Evolutionary conservation across 2,888 invertebrate species (phyloP).

Genomic region (Orthonychiurus folsomi): DNA sequence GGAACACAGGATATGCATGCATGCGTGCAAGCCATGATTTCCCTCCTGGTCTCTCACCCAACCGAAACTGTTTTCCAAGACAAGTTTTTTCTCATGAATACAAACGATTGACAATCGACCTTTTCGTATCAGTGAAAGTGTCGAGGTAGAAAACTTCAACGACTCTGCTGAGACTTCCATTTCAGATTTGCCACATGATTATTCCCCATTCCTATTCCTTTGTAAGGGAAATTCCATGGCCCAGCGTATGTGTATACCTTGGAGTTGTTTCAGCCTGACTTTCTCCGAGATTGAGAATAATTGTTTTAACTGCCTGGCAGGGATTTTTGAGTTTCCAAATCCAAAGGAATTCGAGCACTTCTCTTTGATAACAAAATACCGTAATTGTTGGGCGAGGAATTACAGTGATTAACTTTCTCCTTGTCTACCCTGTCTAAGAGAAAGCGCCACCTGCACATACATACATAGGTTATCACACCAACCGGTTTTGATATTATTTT

Average conservation of each 20-base stretch:
- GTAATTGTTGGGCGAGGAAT: too few species aligned
- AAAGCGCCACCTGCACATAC: too few species aligned
- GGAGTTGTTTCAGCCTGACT: too few species aligned
- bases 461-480: not conserved
- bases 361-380: too few species aligned
- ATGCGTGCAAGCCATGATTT: not conserved
- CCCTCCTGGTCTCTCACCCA: conserved; percentile 5
- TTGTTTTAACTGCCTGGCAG: not conserved
- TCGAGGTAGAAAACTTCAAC: not conserved
- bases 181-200: conserved; percentile 16
- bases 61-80: conserved; percentile 7
- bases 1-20: not conserved
- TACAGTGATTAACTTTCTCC: too few species aligned
- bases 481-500: not conserved
- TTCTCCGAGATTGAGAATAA: too few species aligned
- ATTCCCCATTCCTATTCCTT: conserved; percentile 9
- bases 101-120: conserved; percentile 38
- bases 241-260: too few species aligned
- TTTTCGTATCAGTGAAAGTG: conserved; percentile 18
- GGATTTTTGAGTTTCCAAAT: too few species aligned
- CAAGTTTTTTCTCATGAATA: conserved; percentile 33
- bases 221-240: not conserved
- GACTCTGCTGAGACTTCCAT: not conserved
- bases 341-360: not conserved
- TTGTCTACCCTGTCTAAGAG: too few species aligned